These are phyloP conservation scores for Marmota monax DNA, from an alignment of 2,113 vertebrate genomes.

Conservation along the genomic window DNA sequence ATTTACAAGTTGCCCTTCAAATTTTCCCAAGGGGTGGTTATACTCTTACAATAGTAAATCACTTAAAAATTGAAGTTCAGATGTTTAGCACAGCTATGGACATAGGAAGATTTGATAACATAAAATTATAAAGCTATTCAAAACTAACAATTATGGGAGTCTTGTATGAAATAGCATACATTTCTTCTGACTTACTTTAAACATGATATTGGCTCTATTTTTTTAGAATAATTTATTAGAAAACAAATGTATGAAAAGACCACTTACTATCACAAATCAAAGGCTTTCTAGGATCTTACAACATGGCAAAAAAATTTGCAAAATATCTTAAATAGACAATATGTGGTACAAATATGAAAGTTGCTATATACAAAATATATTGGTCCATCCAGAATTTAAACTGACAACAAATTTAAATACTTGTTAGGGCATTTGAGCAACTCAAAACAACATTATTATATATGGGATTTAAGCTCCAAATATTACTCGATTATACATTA, in stretches of 20 bases:
- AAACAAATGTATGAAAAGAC: constrained; percentile 10
- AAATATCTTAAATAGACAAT: constrained; percentile 7
- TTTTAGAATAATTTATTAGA: not conserved
- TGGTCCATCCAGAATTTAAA: not conserved
- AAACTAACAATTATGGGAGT: not conserved
- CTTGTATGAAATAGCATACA: not conserved
- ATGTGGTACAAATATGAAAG: not conserved
- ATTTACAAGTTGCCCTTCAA: constrained; percentile 73
- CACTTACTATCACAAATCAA: not conserved
- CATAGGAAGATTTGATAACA: not conserved
- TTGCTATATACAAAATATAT: not conserved
- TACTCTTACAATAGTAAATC: not conserved
- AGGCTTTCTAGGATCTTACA: not conserved
- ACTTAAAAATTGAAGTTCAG: constrained; percentile 16
- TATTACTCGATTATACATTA: not conserved
- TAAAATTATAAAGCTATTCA: not conserved
- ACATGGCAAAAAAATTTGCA: not conserved
- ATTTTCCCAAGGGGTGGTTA: constrained; percentile 37
- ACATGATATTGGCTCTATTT: not conserved
- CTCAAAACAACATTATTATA: not conserved
- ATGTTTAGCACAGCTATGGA: not conserved
- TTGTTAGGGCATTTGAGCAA: constrained; percentile 14
- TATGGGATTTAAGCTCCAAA: constrained; percentile 6
- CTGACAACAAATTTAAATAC: not conserved
- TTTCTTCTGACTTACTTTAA: not conserved